Percentiles rank a stretch among this genome's conserved stretches.
Conservation (phyloP, 2,113 vertebrate species). For the Dolichotis patagonum region DNA sequence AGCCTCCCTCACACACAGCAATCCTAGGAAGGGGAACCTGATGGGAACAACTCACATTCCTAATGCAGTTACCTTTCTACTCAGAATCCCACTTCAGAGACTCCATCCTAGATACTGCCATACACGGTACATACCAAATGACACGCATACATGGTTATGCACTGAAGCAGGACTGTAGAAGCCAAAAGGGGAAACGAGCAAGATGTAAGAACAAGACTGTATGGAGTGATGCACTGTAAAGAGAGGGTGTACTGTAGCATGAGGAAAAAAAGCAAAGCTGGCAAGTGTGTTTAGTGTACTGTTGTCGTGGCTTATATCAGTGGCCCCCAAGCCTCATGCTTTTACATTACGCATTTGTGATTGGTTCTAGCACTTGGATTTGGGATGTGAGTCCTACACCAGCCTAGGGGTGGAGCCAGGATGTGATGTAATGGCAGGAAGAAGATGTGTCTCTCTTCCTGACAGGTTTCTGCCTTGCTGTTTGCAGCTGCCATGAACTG, state of each 20-base stretch:
- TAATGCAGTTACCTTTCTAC: not conserved
- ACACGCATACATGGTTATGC: not conserved
- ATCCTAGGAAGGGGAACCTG: not conserved
- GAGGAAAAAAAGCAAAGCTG: not conserved
- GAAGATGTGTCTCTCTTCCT: too few species aligned
- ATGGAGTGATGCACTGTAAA: too few species aligned
- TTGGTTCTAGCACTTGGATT: too few species aligned
- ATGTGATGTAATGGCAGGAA: too few species aligned
- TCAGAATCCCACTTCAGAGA: not conserved
- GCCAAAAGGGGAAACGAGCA: not conserved
- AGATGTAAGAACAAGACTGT: not conserved
- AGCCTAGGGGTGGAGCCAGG: too few species aligned
- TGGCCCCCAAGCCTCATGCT: too few species aligned
- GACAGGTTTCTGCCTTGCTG: too few species aligned
- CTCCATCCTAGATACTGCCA: not conserved
- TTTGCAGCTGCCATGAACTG: too few species aligned
- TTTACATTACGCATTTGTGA: too few species aligned
- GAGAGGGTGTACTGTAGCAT: not conserved
- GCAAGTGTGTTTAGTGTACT: not conserved
- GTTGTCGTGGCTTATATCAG: too few species aligned
- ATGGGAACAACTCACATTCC: not conserved
- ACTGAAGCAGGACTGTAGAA: not conserved
- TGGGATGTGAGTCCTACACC: too few species aligned
- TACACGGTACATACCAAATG: not conserved
- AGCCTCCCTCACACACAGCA: not conserved